Evolutionary conservation across 2,113 vertebrate genomes (phyloP).

Genomic region (Danio rerio): DNA sequence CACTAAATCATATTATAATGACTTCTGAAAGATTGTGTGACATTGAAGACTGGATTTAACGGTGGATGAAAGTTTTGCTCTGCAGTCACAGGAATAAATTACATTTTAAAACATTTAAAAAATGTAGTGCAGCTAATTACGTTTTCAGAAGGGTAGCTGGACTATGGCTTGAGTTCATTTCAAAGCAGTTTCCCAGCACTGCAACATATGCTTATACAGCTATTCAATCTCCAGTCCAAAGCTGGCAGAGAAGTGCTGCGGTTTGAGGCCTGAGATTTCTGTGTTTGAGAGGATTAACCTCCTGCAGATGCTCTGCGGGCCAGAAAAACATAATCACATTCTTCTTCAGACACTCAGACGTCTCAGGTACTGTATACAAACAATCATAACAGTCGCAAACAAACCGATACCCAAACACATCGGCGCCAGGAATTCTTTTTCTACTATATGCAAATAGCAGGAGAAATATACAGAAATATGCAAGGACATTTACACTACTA

Average conservation of each 20-base stretch:
- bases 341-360: background rate
- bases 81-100: background rate
- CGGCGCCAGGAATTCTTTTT: background rate
- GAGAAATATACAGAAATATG: background rate
- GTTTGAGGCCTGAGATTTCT: constrained; percentile 10
- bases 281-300: constrained; percentile 24
- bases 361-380: constrained; percentile 9
- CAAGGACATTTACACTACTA: background rate
- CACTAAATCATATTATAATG: background rate
- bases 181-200: background rate
- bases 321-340: constrained; percentile 25
- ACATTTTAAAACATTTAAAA: no score
- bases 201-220: background rate
- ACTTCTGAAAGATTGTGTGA: background rate
- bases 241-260: constrained; percentile 13
- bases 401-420: background rate
- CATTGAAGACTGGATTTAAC: background rate
- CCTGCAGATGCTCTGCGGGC: background rate
- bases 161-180: background rate
- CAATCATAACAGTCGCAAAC: background rate
- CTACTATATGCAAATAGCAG: background rate
- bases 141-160: constrained; percentile 1
- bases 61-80: background rate
- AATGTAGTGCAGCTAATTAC: background rate
- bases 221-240: constrained; percentile 3